phyloP scores from a whole-genome alignment of 1,140 invertebrate genomes.

The Bombus picipes region DNA sequence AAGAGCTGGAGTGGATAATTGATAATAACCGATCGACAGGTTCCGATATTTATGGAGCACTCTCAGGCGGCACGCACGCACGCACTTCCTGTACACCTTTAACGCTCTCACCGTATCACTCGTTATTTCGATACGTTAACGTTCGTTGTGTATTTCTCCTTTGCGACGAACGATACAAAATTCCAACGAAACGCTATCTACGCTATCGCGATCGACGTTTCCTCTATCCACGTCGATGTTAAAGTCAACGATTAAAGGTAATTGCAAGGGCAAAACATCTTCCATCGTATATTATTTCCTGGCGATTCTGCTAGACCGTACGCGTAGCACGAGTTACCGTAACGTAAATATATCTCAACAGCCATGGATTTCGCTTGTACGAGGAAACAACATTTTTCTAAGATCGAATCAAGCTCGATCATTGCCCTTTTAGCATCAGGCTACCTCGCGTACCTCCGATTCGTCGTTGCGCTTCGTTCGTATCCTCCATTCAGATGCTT shows the following conservation, averaged over 20 bases:
- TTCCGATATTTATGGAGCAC: slow-evolving; percentile 50
- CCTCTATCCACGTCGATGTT: not conserved
- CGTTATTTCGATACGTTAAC: not conserved
- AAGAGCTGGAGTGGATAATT: slow-evolving; percentile 51
- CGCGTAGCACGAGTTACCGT: not conserved
- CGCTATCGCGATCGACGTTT: not conserved
- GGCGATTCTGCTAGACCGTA: too few relatives aligned
- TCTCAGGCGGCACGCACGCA: slow-evolving; percentile 27
- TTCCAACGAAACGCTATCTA: not conserved
- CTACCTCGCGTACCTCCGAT: too few relatives aligned
- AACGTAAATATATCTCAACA: not conserved
- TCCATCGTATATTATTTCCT: too few relatives aligned
- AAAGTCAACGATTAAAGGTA: not conserved
- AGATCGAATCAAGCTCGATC: not conserved
- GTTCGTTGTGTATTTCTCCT: not conserved
- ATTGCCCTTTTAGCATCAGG: too few relatives aligned
- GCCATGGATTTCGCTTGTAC: not conserved
- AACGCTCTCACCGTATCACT: slow-evolving; percentile 1
- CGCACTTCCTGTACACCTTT: slow-evolving; percentile 38
- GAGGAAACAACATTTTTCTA: too few relatives aligned
- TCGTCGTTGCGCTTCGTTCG: not conserved
- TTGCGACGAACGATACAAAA: too few relatives aligned
- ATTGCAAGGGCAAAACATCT: not conserved
- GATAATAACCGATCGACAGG: slow-evolving; percentile 47
- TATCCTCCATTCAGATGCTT: not conserved